Evolutionary conservation across 1,140 invertebrate species (phyloP).

Genomic region (Drosophila malerkotliana): DNA sequence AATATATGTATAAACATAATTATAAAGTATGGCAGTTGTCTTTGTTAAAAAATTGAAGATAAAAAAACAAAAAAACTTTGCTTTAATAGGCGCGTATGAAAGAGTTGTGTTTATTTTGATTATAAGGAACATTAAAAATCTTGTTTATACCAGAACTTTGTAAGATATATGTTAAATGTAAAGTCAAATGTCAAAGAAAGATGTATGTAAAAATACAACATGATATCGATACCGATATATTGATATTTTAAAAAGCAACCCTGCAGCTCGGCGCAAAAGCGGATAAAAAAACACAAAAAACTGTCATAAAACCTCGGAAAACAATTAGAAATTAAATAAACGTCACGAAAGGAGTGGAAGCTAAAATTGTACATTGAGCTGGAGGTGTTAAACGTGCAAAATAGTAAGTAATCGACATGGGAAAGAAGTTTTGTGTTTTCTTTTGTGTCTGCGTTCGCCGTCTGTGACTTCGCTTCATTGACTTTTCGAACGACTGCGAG

Average conservation of each 20-base stretch:
- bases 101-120: no score
- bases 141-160: no score
- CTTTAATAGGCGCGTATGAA: no score
- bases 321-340: slow-evolving; percentile 29
- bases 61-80: no score
- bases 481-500: slow-evolving; percentile 27
- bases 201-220: not conserved
- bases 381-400: slow-evolving; percentile 12
- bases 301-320: slow-evolving; percentile 28
- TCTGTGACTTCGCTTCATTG: slow-evolving; percentile 76
- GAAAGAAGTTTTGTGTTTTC: slow-evolving; percentile 58
- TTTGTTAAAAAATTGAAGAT: no score
- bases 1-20: no score
- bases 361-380: not conserved
- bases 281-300: slow-evolving; percentile 50
- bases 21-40: no score
- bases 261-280: slow-evolving; percentile 46
- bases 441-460: slow-evolving; percentile 69
- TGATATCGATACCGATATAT: not conserved
- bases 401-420: slow-evolving; percentile 46
- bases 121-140: no score
- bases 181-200: no score
- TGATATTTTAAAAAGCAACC: slow-evolving; percentile 12
- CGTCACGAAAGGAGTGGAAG: slow-evolving; percentile 16
- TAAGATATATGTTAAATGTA: no score